A percentile compares a stretch with the other conserved stretches of the same genome.
Evolutionary conservation across 1,140 invertebrate species (phyloP).

Genomic region (Proctacanthus coquilletti): DNA sequence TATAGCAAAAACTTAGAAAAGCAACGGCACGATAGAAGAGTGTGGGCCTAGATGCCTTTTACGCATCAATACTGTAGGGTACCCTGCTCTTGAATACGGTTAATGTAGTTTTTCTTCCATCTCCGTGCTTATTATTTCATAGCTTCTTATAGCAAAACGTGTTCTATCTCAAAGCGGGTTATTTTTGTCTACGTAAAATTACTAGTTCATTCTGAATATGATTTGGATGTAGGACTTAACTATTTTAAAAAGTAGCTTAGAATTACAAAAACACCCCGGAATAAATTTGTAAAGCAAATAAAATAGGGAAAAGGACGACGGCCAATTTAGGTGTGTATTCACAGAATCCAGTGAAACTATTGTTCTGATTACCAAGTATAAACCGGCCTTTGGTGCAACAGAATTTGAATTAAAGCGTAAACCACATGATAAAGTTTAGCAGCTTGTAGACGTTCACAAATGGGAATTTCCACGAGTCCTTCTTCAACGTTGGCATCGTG

Average conservation of each 20-base stretch:
- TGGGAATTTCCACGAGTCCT: slow-evolving; percentile 22
- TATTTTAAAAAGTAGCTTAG: background rate
- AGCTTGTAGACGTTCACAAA: slow-evolving; percentile 37
- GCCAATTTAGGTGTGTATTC: background rate
- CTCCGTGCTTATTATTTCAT: too few relatives aligned
- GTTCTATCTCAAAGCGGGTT: too few relatives aligned
- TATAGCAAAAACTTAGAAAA: too few relatives aligned
- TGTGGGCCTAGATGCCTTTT: too few relatives aligned
- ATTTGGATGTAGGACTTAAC: background rate
- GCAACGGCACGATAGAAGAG: too few relatives aligned
- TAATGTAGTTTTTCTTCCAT: too few relatives aligned
- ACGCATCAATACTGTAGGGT: too few relatives aligned
- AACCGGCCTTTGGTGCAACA: background rate
- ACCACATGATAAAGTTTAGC: slow-evolving; percentile 36
- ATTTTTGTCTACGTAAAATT: too few relatives aligned
- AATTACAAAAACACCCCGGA: background rate
- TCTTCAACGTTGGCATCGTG: slow-evolving; percentile 18
- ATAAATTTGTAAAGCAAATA: background rate
- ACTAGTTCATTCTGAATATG: background rate
- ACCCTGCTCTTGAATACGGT: too few relatives aligned
- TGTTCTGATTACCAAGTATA: too few relatives aligned
- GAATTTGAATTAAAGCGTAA: slow-evolving; percentile 31
- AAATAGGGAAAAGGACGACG: background rate
- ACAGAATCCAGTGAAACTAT: too few relatives aligned
- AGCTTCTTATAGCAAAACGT: too few relatives aligned